Evolutionary conservation across 2,888 invertebrate genomes (phyloP).

Genomic region (Drosophila emarginata): DNA sequence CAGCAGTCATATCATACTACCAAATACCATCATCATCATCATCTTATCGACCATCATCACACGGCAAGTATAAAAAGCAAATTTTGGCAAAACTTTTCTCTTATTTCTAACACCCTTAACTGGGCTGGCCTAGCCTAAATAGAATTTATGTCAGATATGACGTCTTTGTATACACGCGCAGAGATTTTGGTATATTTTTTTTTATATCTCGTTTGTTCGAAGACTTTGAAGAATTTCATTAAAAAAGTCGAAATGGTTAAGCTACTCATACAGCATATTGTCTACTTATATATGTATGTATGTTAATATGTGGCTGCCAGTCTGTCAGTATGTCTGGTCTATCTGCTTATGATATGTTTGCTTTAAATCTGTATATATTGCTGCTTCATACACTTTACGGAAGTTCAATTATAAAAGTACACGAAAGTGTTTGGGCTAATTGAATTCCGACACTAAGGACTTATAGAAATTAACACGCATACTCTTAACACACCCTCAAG

Average conservation of each 20-base stretch:
- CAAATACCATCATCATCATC: slow-evolving; percentile 92
- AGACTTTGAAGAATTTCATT: slow-evolving; percentile 52
- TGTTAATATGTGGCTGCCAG: slow-evolving; percentile 18
- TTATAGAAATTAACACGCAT: slow-evolving; percentile 17
- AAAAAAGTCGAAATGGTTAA: slow-evolving; percentile 14
- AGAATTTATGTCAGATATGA: neutral
- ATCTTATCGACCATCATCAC: slow-evolving; percentile 90
- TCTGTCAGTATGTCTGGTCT: slow-evolving; percentile 26
- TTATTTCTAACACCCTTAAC: slow-evolving; percentile 7
- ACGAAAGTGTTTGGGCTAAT: slow-evolving; percentile 53
- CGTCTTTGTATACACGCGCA: neutral
- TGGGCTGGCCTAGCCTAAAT: slow-evolving; percentile 18
- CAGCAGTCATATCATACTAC: slow-evolving; percentile 88
- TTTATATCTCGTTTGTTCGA: neutral
- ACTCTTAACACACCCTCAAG: slow-evolving; percentile 24
- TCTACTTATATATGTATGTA: slow-evolving; percentile 4
- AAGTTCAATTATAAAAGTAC: slow-evolving; percentile 61
- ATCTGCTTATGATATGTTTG: slow-evolving; percentile 18
- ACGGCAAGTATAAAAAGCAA: slow-evolving; percentile 82
- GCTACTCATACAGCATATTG: slow-evolving; percentile 11
- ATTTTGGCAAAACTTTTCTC: neutral
- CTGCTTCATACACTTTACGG: slow-evolving; percentile 11
- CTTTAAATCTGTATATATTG: slow-evolving; percentile 1
- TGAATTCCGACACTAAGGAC: slow-evolving; percentile 18
- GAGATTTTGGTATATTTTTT: slow-evolving; percentile 13